Evolutionary conservation across 2,888 invertebrate genomes (phyloP), one percentile per base, ranked within the genome.

Genomic region (Phoronis australis): DNA sequence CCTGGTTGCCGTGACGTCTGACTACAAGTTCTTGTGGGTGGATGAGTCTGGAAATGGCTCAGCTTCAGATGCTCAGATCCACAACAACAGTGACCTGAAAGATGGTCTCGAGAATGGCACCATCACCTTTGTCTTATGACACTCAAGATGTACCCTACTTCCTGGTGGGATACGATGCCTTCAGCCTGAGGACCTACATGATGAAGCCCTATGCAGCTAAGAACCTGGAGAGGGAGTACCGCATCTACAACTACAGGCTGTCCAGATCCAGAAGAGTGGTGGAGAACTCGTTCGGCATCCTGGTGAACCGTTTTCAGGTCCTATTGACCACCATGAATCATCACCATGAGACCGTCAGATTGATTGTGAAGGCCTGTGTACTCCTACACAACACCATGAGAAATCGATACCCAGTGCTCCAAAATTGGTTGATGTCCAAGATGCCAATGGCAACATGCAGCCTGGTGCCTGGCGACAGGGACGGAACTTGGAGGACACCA

Each of bases 231-330:
- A 21, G 40, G 24, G 47, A 59, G 20, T 24, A 56, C 44, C 40
- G 50, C 18, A 59, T 57, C 41, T 53, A 42, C 54, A 60, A 54
- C 47, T 59, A 59, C 59, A 48, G 57, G 46, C 39, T 60, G 26
- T 54, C 54, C 15, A 43, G 57, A 26, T 55, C 44, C 9, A 37
- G 55, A 31, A 44, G 57, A 9, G 51, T 56, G 9, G 55, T 60
- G n/a, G 59, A 60, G 47, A 58, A 58, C 45, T 53, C 54, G 42
- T 57, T 59, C 41, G 55, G 51, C 37, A 58, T 57, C 40, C 49
- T 57, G 44, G 57, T 48, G 31, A 37, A 55, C 20, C 23, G 54
- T 15, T 53, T 44, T 43, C 52, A 52, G 44, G 43, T 52, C 42
- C 42, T 56, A 26, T 52, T 51, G 26, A 50, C 50, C 45, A 51